Evolutionary conservation across 2,888 invertebrate species (phyloP).

Genomic region (Blera fallax): DNA sequence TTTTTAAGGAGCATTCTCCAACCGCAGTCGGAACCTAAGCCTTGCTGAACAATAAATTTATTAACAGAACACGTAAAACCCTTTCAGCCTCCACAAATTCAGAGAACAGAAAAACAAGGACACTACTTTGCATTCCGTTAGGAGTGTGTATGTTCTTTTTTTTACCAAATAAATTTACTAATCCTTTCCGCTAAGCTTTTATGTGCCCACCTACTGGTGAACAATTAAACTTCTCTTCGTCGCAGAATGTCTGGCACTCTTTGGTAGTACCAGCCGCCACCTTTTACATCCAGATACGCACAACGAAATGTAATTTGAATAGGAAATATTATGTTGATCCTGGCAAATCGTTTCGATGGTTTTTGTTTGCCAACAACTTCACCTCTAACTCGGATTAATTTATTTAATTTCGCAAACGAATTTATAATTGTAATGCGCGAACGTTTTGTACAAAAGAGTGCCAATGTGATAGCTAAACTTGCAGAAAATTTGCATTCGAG

Average conservation of each 20-base stretch:
- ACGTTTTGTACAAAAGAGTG: conserved; percentile 26
- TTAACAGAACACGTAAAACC: conserved; percentile 43
- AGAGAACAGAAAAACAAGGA: conserved; percentile 47
- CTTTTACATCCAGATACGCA: not conserved
- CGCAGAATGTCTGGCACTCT: conserved; percentile 9
- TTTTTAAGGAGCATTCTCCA: conserved; percentile 31
- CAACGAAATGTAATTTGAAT: conserved; percentile 37
- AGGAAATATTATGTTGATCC: conserved; percentile 64
- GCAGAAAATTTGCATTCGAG: conserved; percentile 65
- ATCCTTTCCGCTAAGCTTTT: conserved; percentile 63
- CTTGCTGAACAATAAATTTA: conserved; percentile 57
- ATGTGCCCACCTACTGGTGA: not conserved
- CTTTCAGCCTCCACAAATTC: conserved; percentile 31
- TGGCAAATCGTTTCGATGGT: conserved; percentile 18
- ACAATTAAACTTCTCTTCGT: conserved; percentile 25
- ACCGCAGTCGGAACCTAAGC: conserved; percentile 9
- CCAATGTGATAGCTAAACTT: not conserved
- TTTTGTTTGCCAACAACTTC: conserved; percentile 49
- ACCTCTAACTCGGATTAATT: conserved; percentile 71
- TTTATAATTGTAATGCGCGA: conserved; percentile 59
- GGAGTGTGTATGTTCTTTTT: not conserved
- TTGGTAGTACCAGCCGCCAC: not conserved
- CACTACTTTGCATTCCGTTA: conserved; percentile 20
- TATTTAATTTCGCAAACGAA: conserved; percentile 72
- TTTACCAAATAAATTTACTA: conserved; percentile 54